Evolutionary conservation across 2,113 vertebrate genomes (phyloP), one percentile per base, ranked within the genome.

Genomic region (Nycticebus coucang): DNA sequence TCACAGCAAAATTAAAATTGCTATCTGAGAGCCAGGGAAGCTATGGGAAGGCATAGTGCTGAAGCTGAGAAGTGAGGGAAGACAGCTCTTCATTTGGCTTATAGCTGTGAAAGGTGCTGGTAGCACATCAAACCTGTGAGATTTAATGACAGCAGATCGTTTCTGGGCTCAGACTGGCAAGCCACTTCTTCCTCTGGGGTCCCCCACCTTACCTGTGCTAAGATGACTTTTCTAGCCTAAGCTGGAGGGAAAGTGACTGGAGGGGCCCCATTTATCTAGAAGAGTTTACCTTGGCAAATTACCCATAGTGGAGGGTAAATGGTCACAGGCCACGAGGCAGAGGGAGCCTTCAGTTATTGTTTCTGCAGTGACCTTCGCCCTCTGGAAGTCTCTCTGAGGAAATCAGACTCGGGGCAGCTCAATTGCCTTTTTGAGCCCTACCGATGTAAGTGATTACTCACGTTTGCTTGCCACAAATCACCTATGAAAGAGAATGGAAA

Each of bases 241-340:
- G 17, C 28, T 89, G 83, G 26, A 87, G 28, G 30, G 64, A 93
- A 87, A 79, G 88, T 60, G 72, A 45, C 18, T 5, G 8, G 5
- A 96, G 84, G 95, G 79, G 24, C 35, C 75, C 68, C 74, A 75
- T 95, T 82, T 91, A 94, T 93, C 50, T 55, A 79, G 35, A 64
- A 68, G 91, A 83, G 89, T 95, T 98, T 94, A 62, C 89, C 95
- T 90, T 85, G 82, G 82, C 95, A 95, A 95, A 95, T 95, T 66
- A 92, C 64, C 80, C 88, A 72, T 15, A 26, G 6, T 89, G 55
- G 13, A 95, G 45, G 78, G 80, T 96, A 94, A 97, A 89, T 62
- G 86, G 89, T 89, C 55, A 24, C 2, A 4, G 93, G 93, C 69
- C 19, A 18, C 12, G 45, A 64, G 57, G 41, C 71, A 2, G 10